Evolutionary conservation across 2,888 invertebrate genomes (phyloP).

Genomic region (Prosopocoilus inquinatus): DNA sequence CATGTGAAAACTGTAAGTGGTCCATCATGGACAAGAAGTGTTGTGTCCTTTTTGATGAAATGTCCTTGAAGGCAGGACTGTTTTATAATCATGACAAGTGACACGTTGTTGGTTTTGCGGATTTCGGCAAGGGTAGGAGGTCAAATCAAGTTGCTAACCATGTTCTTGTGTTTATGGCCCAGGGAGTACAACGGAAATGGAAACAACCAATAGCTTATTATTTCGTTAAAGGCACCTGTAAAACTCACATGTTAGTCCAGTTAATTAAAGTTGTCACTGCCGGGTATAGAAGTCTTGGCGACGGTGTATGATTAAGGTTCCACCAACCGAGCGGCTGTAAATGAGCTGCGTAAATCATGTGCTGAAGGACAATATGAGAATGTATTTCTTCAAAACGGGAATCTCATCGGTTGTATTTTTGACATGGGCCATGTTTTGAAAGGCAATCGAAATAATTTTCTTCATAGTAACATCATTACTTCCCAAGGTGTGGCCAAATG

Average conservation of each 20-base stretch:
- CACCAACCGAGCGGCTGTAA: background rate
- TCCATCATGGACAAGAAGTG: no score
- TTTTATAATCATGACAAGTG: background rate
- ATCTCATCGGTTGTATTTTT: background rate
- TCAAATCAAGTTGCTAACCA: background rate
- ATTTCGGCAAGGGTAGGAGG: background rate
- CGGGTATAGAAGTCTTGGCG: background rate
- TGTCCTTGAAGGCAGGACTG: no score
- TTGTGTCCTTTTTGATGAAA: no score
- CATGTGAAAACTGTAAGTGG: no score
- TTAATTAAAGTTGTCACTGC: background rate
- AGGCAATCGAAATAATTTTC: background rate
- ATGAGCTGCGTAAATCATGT: background rate
- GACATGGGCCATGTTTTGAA: background rate
- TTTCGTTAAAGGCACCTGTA: background rate
- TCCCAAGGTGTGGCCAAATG: background rate
- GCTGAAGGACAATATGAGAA: background rate
- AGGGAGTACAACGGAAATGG: background rate
- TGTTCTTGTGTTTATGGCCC: background rate
- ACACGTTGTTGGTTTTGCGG: background rate
- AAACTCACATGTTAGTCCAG: background rate
- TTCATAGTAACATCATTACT: background rate
- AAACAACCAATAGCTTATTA: background rate
- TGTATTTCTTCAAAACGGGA: background rate
- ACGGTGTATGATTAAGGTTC: background rate